Percentiles rank a stretch among this genome's conserved stretches.
Conservation (phyloP, 1,140 invertebrate genomes). For the Zaprionus kolodkinae region DNA sequence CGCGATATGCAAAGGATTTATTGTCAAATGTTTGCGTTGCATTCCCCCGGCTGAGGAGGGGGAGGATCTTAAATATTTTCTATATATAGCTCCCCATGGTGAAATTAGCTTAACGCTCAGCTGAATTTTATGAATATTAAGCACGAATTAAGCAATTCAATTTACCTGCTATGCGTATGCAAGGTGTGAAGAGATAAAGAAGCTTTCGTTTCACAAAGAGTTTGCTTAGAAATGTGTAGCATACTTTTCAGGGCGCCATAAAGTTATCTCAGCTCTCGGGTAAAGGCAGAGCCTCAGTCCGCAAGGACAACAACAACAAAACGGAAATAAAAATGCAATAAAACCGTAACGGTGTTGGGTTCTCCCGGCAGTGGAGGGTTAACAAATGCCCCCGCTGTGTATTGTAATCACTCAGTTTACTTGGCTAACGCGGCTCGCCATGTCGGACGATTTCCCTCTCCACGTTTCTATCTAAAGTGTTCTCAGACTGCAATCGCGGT, state of each 20-base stretch:
- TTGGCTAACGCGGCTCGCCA: constrained; percentile 14
- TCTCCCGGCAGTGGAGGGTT: constrained; percentile 4
- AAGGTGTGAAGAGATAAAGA: constrained; percentile 32
- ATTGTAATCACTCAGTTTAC: constrained; percentile 63
- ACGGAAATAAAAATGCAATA: constrained; percentile 65
- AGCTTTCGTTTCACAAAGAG: constrained; percentile 27
- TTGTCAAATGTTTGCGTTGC: constrained; percentile 41
- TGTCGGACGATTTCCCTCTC: neutral
- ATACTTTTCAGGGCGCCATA: constrained; percentile 30
- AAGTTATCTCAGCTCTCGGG: constrained; percentile 32
- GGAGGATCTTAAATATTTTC: constrained; percentile 13
- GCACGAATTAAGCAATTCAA: constrained; percentile 7
- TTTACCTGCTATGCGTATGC: neutral
- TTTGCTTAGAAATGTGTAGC: constrained; percentile 25
- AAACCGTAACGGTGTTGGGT: constrained; percentile 33
- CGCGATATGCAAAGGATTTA: constrained; percentile 37
- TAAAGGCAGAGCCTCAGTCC: too few relatives aligned
- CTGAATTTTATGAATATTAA: constrained; percentile 12
- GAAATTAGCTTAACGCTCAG: constrained; percentile 36
- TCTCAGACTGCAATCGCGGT: neutral
- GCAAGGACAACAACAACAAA: neutral
- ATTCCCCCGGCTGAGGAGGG: constrained; percentile 13
- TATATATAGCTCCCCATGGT: constrained; percentile 4
- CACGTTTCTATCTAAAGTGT: constrained; percentile 41
- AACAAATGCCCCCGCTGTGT: constrained; percentile 60